Percentiles rank a stretch among this genome's conserved stretches.
Evolutionary conservation across 2,888 invertebrate species (phyloP).

Genomic region (Parnassius mnemosyne): DNA sequence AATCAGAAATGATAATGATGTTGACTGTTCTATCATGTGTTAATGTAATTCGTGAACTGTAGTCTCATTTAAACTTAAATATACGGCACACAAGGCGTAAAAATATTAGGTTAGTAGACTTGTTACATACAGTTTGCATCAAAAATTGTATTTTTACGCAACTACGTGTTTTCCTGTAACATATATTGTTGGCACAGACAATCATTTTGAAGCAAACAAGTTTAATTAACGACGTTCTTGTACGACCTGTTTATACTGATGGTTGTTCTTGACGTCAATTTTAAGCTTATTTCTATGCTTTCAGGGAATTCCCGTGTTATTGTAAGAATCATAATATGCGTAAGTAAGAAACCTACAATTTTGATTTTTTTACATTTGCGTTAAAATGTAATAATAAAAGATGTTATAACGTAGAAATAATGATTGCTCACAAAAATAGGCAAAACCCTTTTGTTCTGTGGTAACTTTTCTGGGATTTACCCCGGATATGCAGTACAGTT

Average conservation of each 20-base stretch:
- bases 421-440: neutral
- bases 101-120: slow-evolving; percentile 29
- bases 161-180: slow-evolving; percentile 8
- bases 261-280: neutral
- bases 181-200: neutral
- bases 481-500: neutral
- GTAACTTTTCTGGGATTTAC: neutral
- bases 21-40: too few relatives aligned
- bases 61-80: slow-evolving; percentile 41
- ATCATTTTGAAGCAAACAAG: slow-evolving; percentile 7
- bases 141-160: neutral
- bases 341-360: neutral
- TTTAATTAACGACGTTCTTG: slow-evolving; percentile 1
- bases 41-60: too few relatives aligned
- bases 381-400: neutral
- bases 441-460: neutral
- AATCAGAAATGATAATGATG: too few relatives aligned
- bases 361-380: neutral
- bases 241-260: neutral
- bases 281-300: neutral
- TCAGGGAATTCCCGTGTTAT: too few relatives aligned
- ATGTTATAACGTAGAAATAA: too few relatives aligned
- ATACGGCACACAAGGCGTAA: slow-evolving; percentile 48
- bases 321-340: too few relatives aligned
- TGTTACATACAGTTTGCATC: slow-evolving; percentile 34